These are phyloP conservation scores for Hylomyscus alleni DNA, from an alignment of 2,797 vertebrate species.

Conservation along the genomic window DNA sequence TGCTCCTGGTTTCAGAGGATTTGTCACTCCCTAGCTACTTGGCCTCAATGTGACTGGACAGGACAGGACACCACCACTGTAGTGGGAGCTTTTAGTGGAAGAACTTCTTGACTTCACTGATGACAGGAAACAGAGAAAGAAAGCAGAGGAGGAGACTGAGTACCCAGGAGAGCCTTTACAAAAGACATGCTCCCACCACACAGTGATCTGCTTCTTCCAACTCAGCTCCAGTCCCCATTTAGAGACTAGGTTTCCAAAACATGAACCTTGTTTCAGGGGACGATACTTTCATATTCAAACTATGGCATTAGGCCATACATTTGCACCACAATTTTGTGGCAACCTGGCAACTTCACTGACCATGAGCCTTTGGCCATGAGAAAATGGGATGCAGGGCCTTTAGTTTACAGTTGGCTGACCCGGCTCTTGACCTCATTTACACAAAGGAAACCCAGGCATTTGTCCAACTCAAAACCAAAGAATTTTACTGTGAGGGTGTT, in stretches of 20 bases:
- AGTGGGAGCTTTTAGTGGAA: no score
- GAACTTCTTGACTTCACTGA: background rate
- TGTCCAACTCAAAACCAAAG: slow-evolving; percentile 62
- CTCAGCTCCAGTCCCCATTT: background rate
- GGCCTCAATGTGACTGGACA: background rate
- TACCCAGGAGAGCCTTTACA: background rate
- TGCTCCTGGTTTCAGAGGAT: background rate
- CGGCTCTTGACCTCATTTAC: slow-evolving; percentile 70
- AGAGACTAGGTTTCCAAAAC: background rate
- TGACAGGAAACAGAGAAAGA: background rate
- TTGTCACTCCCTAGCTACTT: background rate
- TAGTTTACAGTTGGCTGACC: slow-evolving; percentile 23
- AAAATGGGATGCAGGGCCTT: slow-evolving; percentile 13
- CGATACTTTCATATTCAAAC: background rate
- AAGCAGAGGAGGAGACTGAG: background rate
- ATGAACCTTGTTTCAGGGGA: background rate
- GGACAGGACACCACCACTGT: background rate
- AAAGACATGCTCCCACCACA: background rate
- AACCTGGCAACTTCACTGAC: slow-evolving; percentile 14
- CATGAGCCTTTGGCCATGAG: slow-evolving; percentile 1
- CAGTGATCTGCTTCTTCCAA: background rate
- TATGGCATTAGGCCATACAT: background rate
- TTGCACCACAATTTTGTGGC: background rate
- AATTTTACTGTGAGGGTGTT: slow-evolving; percentile 55
- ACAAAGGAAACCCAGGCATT: slow-evolving; percentile 68